Base-by-base conservation (phyloP, 2,888 invertebrate genomes). In the Parnassius glacialis region DNA sequence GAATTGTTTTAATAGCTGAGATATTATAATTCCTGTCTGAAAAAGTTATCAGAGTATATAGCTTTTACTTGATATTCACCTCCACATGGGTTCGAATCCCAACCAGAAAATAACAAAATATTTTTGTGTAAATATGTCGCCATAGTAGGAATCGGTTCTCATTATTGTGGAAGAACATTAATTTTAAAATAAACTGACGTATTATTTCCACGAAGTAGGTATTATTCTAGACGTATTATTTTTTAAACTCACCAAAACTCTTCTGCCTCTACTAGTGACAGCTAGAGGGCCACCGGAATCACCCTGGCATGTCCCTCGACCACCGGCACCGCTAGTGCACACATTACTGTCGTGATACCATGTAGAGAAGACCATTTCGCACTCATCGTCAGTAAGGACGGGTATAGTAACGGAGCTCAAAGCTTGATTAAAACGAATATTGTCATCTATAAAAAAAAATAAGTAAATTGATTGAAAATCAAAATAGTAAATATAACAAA, bases 281-380 rank as follows among this genome's bases (percentile, higher is more conserved):
- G 59, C 65, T 3, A 76, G 69, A 0, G 75, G 75, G n/a, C 75
- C 74, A 45, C 75, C 74, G 16, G 76, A 75, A 63, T 74, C 75
- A 1, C 74, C 75, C 1, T 66, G 53, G 75, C 87, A 85, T 1
- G 81, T 81, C 16, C 81, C 74, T 1, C 54, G 66, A 5, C 80
- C 80, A 9, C 76, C 76, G 0, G 58, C 74, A 0, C 83, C 82
- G 65, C 82, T 83, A 61, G 83, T 82, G 72, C 84, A 85, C 45
- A 86, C 71, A 67, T 79, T 83, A 44, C 65, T 63, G 45, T 11
- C 45, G 5, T 73, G 76, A 0, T 81, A 72, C 42, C 68, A 70
- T 0, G 51, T 1, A 0, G 78, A 78, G 59, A 67, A 85, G 0
- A 74, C 64, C 0, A 52, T 51, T 0, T 66, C 55, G 62, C 84